Evolutionary conservation across 2,113 vertebrate genomes (phyloP), one percentile per base, ranked within the genome.

Genomic region (Heteronetta atricapilla): DNA sequence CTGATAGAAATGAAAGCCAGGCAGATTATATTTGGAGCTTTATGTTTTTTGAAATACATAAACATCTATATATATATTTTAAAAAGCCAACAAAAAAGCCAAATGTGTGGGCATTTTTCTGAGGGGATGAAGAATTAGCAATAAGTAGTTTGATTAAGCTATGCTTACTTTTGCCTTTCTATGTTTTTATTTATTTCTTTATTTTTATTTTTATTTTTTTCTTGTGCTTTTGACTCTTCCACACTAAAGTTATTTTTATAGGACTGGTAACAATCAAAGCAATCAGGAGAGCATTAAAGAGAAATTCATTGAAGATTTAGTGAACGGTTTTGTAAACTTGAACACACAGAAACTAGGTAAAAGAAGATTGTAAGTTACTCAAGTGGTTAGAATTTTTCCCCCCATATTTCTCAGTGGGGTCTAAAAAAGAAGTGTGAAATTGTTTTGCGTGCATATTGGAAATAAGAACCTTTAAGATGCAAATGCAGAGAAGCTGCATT

Each of bases 341-440:
- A 88, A 53, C 11, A 81, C 5, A 26, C 50, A 74, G 23, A 33
- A 75, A 83, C 13, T 69, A 33, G 10, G 52, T 73, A 94, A 78
- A 82, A 83, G 6, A 38, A 52, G 40, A 42, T 5, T 48, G 3
- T 18, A 82, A 74, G 20, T 50, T 82, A 20, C 28, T 70, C 23
- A 84, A 84, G 12, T 18, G 6, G 4, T 58, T 64, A 56, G 20
- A 87, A 75, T 34, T 58, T 28, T 21, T 13, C n/a, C 11, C 16
- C 26, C 8, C 50, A 2, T 1, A 48, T 91, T 95, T 80, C 80
- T 86, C n/a, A 53, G 8, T 88, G 53, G 22, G 5, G 44, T 73
- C 18, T 26, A 92, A 84, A 92, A 66, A n/a, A 84, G 78, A 55
- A 81, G 56, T 85, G 86, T 88, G 86, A 95, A 88, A 88, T 89